These are phyloP conservation scores for Lepidotrigona ventralis DNA, from an alignment of 1,140 invertebrate species.

Conservation along the genomic window DNA sequence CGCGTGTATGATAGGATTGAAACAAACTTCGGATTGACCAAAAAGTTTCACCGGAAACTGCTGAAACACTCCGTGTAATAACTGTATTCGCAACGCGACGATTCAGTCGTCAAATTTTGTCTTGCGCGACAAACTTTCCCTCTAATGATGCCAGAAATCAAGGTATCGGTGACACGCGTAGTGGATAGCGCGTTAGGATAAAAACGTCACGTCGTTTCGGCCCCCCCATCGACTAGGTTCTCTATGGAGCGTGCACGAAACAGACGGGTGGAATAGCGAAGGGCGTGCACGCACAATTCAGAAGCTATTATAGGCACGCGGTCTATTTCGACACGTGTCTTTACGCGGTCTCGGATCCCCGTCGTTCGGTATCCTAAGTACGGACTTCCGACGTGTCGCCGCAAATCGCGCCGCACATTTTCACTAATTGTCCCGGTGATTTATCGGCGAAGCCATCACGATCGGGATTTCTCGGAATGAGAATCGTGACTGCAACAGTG, in stretches of 20 bases:
- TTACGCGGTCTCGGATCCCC: constrained; percentile 69
- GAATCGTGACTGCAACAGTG: neutral
- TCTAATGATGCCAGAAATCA: constrained; percentile 51
- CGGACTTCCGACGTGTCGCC: constrained; percentile 24
- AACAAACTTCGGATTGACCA: neutral
- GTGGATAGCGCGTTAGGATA: constrained; percentile 60
- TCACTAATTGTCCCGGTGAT: constrained; percentile 27
- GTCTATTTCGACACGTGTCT: constrained; percentile 73
- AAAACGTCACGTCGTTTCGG: constrained; percentile 61
- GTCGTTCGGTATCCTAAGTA: constrained; percentile 69
- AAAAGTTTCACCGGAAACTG: neutral
- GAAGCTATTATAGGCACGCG: constrained; percentile 71
- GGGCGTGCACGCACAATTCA: constrained; percentile 65
- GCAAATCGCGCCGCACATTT: constrained; percentile 22
- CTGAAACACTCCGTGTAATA: no score
- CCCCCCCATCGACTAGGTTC: constrained; percentile 40
- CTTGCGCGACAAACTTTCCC: constrained; percentile 13
- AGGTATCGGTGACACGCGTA: constrained; percentile 64
- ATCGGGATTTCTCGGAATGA: neutral
- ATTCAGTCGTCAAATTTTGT: neutral
- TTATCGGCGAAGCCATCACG: constrained; percentile 2
- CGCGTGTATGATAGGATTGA: neutral
- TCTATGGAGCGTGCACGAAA: constrained; percentile 53
- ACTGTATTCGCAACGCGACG: no score
- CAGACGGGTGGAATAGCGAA: constrained; percentile 47